Percentiles rank a stretch among this genome's conserved stretches.
These are phyloP conservation scores for Alexandromys fortis DNA, from an alignment of 2,113 vertebrate species.

Conservation along the genomic window DNA sequence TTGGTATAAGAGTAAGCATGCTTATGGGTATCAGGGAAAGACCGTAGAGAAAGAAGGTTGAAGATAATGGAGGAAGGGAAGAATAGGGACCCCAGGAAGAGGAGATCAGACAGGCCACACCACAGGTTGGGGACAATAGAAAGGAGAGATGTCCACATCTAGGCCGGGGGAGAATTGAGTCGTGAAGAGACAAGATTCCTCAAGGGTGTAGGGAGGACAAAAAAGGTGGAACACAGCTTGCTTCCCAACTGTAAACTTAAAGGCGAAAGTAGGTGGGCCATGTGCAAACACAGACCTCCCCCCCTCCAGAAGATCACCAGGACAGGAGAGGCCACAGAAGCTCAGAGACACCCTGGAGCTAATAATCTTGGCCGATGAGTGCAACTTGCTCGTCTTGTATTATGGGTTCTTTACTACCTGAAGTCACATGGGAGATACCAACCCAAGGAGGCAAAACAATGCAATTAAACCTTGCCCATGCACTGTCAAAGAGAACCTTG, in stretches of 20 bases:
- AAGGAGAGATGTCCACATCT: not conserved
- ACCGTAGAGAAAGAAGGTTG: not conserved
- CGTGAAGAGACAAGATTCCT: not conserved
- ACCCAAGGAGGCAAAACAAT: not conserved
- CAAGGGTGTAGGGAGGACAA: too few species aligned
- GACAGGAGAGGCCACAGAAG: not conserved
- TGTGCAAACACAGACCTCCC: not conserved
- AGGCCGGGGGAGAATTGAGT: not conserved
- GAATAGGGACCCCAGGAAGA: too few species aligned
- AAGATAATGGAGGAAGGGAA: not conserved
- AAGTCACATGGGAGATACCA: not conserved
- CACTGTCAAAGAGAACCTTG: not conserved
- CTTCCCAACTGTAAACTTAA: not conserved
- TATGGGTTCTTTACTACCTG: not conserved
- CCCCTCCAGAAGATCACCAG: not conserved
- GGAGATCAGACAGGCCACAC: not conserved
- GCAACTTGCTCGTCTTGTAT: not conserved
- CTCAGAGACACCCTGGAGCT: too few species aligned
- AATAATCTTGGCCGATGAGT: accelerated
- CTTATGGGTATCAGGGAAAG: not conserved
- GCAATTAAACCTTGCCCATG: not conserved
- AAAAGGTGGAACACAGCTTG: not conserved
- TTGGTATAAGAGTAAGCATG: not conserved
- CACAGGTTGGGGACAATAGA: not conserved
- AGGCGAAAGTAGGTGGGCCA: not conserved